Evolutionary conservation across 2,113 vertebrate genomes (phyloP).

Genomic region (Calonectris borealis): DNA sequence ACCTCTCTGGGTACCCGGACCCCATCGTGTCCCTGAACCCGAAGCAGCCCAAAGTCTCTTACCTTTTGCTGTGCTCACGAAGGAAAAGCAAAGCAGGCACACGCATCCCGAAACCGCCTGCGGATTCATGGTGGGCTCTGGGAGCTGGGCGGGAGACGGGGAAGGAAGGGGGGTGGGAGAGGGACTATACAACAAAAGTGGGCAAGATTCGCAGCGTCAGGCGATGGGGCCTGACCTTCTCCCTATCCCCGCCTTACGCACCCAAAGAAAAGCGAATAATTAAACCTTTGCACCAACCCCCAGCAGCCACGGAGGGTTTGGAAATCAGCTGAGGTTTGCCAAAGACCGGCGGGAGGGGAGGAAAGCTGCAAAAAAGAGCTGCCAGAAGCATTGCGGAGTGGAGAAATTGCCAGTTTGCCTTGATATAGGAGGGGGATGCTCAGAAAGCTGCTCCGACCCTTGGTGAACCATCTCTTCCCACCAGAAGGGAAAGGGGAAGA

Average conservation of each 20-base stretch:
- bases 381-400: not conserved
- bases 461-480: not conserved
- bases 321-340: slow-evolving; percentile 1
- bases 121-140: not conserved
- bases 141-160: not conserved
- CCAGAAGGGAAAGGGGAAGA: not conserved
- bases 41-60: not conserved
- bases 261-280: slow-evolving; percentile 47
- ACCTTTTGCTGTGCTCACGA: slow-evolving; percentile 10
- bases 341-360: not conserved
- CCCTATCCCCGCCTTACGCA: not conserved
- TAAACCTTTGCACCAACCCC: slow-evolving; percentile 27
- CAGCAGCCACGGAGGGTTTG: not conserved
- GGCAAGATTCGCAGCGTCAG: not conserved
- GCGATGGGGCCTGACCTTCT: not conserved
- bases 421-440: not conserved
- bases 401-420: not conserved
- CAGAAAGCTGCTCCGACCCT: not conserved
- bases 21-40: accelerated
- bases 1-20: accelerated
- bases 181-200: not conserved
- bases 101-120: not conserved
- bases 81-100: slow-evolving; percentile 34
- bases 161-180: not conserved
- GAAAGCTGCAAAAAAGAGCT: not conserved